Base-by-base conservation (phyloP, 2,113 vertebrate genomes). In the Martes martes region DNA sequence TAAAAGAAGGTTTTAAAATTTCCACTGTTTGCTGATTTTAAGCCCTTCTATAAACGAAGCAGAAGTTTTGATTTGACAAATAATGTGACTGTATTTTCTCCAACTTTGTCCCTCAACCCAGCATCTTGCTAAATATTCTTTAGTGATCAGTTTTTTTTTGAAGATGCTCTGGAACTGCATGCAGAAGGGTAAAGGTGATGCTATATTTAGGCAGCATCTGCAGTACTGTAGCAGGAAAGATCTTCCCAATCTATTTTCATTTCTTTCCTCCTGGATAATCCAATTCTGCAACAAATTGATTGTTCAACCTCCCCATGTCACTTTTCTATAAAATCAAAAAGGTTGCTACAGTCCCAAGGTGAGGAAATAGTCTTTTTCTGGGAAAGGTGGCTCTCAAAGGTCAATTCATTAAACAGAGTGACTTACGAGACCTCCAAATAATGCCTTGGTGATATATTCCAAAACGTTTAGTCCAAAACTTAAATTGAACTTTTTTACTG, bases 281-380 rank as follows among this genome's bases (percentile, higher is more conserved):
- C 0, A 0, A 83, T 97, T 94, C 96, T 89, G 47, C 74, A 94
- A 67, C 65, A 97, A 13, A 97, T 45, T 80, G 73, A 90, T 95
- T 96, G 63, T 39, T 92, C 57, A 47, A 47, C 59, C 86, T 96
- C 79, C 42, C 42, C 13, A 10, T 95, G 83, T 93, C 79, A 80
- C 74, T 93, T 65, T 94, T 89, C 79, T 83, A n/a, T 93, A 89
- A 95, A 95, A 57, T 89, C 14, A 91, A 63, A 95, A 98, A 96
- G 52, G 50, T 97, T 86, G 67, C 65, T 84, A 18, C 4, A 45
- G 33, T 89, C 88, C 33, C 42, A 95, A 45, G 67, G 55, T 63
- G 28, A 57, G 69, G 26, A 95, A 93, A 63, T 80, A 2, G 61
- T 86, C 61, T 94, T 50, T 96, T 95, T 88, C 78, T 93, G 21